Percentiles rank a stretch among this genome's conserved stretches.
These are phyloP conservation scores for Drosophila bocqueti DNA, from an alignment of 1,140 invertebrate genomes.

Conservation along the genomic window DNA sequence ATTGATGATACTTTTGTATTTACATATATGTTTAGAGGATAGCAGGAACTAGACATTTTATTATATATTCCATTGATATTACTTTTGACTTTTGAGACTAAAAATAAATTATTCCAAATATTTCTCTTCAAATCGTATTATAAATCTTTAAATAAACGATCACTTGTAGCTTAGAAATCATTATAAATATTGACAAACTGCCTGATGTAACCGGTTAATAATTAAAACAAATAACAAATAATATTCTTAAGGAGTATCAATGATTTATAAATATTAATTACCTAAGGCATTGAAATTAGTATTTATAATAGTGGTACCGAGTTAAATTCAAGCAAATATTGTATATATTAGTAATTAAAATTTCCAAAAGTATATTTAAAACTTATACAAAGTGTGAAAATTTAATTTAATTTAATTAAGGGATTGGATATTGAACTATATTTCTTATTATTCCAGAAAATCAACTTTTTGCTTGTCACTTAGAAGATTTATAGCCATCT, in stretches of 20 bases:
- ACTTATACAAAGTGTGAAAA: background rate
- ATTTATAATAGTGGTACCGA: background rate
- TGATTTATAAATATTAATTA: background rate
- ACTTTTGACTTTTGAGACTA: background rate
- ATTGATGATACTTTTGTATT: background rate
- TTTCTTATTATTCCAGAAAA: background rate
- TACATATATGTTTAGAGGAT: background rate
- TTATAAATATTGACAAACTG: background rate
- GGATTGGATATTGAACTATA: background rate
- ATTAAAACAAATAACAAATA: background rate
- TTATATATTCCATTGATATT: background rate
- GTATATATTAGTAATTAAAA: too few species aligned
- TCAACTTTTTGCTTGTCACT: background rate
- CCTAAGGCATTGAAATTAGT: background rate
- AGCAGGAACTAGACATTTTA: background rate
- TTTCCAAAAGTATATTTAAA: background rate
- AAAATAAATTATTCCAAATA: background rate
- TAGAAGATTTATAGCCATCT: background rate
- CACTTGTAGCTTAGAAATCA: background rate
- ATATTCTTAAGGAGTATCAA: background rate
- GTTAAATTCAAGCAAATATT: background rate
- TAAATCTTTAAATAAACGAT: background rate
- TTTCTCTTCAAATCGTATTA: background rate
- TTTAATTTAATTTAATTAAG: background rate
- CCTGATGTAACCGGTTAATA: background rate